Evolutionary conservation across 2,888 invertebrate genomes (phyloP).

Genomic region (Dione vanillae): DNA sequence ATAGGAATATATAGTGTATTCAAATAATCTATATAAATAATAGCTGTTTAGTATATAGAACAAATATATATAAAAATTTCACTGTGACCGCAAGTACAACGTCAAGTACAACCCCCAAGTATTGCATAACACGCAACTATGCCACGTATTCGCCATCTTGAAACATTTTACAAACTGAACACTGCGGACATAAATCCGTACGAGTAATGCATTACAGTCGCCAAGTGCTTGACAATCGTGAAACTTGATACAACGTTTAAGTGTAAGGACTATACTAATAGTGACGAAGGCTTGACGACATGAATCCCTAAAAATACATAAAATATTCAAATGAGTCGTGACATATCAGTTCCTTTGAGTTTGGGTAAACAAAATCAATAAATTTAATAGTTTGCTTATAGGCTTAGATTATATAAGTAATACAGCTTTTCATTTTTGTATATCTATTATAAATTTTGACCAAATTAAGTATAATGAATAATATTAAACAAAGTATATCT

Average conservation of each 20-base stretch:
- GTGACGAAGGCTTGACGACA: constrained; percentile 13
- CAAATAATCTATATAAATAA: no score
- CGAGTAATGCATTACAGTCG: constrained; percentile 28
- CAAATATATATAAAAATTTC: neutral
- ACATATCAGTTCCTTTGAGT: neutral
- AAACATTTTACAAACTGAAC: constrained; percentile 13
- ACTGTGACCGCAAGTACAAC: neutral
- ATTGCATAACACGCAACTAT: constrained; percentile 21
- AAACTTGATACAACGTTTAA: constrained; percentile 33
- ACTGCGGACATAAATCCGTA: constrained; percentile 25
- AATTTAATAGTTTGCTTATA: neutral
- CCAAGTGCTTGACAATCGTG: constrained; percentile 26
- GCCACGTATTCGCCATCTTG: constrained; percentile 22
- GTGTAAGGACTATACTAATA: constrained; percentile 17
- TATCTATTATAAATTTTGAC: no score
- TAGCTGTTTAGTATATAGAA: neutral
- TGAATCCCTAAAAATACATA: constrained; percentile 13
- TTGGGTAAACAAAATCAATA: neutral
- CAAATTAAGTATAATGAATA: no score
- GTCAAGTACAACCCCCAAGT: neutral
- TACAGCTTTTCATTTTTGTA: no score
- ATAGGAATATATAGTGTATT: no score
- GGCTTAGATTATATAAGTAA: no score
- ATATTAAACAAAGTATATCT: neutral
- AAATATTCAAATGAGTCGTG: constrained; percentile 1